Base-by-base conservation (phyloP, 2,888 invertebrate genomes). In the Sphaerophoria taeniata region DNA sequence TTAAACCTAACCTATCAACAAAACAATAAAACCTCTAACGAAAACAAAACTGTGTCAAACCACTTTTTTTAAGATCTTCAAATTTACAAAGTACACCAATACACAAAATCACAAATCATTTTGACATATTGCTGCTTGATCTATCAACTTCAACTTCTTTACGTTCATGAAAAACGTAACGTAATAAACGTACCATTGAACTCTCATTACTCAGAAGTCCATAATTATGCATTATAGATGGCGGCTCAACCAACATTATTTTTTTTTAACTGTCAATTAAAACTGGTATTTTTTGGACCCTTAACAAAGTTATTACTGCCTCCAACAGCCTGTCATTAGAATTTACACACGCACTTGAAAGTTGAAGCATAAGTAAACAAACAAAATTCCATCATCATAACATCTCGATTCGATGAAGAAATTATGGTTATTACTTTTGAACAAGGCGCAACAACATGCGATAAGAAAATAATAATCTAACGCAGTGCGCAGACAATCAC, bases 321-420 rank as follows among this genome's bases (percentile, higher is more conserved):
- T n/a, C n/a, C n/a, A n/a, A n/a, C 14, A 24, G 39, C 14, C 16
- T 14, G 33, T 61, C 61, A 61, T 61, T 61, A 61, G 12, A 43
- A 33, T 63, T 16, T 33, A 55, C 45, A 55, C 39, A 73, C 33
- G 36, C 34, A 49, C 58, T 65, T 47, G 49, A 56, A 56, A 43
- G 16, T 43, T 34, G 31, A 34, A 14, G 49, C 36, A n/a, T n/a
- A n/a, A n/a, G 34, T 76, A 61, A 55, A 75, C 36, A 7, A 2
- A n/a, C 31, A 14, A 3, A 14, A 51, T 7, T 6, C 31, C 33
- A 51, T 72, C 39, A 55, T 43, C 61, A 45, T 45, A 61, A 45
- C 36, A 43, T 49, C 49, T 71, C 56, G 33, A 71, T 49, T 71
- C 49, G 39, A 71, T 78, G 63, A 78, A 72, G 49, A 78, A 78